Conservation (phyloP, 1,140 invertebrate genomes). For the Formica exsecta region DNA sequence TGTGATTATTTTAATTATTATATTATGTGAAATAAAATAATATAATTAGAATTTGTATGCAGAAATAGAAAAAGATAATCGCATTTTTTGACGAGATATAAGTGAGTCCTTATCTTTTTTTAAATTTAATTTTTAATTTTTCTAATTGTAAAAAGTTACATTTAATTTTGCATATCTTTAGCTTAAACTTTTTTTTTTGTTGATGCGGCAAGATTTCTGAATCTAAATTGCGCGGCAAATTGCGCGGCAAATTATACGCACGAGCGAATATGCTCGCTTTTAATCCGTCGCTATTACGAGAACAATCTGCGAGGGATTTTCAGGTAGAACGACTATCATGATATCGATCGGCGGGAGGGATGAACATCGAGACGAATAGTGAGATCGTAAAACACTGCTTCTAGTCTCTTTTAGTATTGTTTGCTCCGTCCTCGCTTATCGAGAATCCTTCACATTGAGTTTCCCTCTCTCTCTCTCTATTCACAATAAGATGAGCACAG, state of each 20-base stretch:
- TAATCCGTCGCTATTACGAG: slow-evolving; percentile 42
- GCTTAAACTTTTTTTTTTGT: not conserved
- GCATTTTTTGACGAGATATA: too few species aligned
- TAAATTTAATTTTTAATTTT: too few species aligned
- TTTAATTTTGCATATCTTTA: not conserved
- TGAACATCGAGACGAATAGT: slow-evolving; percentile 10
- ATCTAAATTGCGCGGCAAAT: not conserved
- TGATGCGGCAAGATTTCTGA: not conserved
- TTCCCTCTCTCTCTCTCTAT: not conserved
- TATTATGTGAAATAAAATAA: slow-evolving; percentile 4
- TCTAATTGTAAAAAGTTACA: not conserved
- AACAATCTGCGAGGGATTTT: slow-evolving; percentile 50
- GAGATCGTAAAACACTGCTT: slow-evolving; percentile 29
- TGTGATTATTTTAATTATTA: not conserved
- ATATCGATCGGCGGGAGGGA: slow-evolving; percentile 20
- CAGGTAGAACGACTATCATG: slow-evolving; percentile 45
- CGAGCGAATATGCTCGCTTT: not conserved
- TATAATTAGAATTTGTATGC: not conserved
- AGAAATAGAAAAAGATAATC: not conserved
- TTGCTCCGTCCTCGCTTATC: slow-evolving; percentile 40
- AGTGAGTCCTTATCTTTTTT: not conserved
- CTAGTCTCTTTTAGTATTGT: slow-evolving; percentile 28
- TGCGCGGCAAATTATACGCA: not conserved
- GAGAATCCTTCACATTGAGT: slow-evolving; percentile 33
- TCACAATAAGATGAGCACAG: slow-evolving; percentile 34